These are phyloP conservation scores for Rosalia funebris DNA, from an alignment of 2,888 invertebrate genomes.

Conservation along the genomic window DNA sequence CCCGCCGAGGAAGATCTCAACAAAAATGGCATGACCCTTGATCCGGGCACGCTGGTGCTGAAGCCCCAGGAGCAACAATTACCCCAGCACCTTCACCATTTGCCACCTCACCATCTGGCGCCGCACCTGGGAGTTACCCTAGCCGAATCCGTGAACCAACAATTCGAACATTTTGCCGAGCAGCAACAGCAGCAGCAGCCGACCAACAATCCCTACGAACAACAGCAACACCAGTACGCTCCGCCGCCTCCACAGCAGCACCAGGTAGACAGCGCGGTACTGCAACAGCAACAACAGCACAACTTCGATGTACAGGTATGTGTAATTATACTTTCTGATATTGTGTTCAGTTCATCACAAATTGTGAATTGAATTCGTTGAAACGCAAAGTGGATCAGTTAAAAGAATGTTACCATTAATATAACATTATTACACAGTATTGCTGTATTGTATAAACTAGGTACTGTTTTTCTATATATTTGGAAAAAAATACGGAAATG, in stretches of 20 bases:
- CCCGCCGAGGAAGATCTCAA: constrained; percentile 86
- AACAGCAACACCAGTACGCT: constrained; percentile 56
- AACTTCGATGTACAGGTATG: constrained; percentile 84
- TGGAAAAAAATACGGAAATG: too few species aligned
- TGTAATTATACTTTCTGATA: constrained; percentile 55
- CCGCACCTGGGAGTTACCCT: constrained; percentile 64
- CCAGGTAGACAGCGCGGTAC: constrained; percentile 62
- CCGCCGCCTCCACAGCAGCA: constrained; percentile 61
- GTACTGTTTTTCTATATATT: too few species aligned
- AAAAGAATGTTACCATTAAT: too few species aligned
- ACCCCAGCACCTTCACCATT: constrained; percentile 61
- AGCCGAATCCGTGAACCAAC: constrained; percentile 64
- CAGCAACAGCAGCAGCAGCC: constrained; percentile 58
- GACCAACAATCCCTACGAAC: constrained; percentile 61
- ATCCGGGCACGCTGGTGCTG: constrained; percentile 49
- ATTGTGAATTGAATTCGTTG: too few species aligned
- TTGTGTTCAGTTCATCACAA: too few species aligned
- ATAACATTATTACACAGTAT: too few species aligned
- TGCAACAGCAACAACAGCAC: constrained; percentile 73
- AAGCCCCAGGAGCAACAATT: constrained; percentile 65
- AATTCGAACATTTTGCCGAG: constrained; percentile 63
- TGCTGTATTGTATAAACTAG: too few species aligned
- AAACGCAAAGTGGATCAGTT: too few species aligned
- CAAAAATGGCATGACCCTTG: constrained; percentile 65
- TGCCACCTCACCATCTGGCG: constrained; percentile 64